Base-by-base conservation (phyloP, 2,888 invertebrate species). In the Drosophila mettleri region DNA sequence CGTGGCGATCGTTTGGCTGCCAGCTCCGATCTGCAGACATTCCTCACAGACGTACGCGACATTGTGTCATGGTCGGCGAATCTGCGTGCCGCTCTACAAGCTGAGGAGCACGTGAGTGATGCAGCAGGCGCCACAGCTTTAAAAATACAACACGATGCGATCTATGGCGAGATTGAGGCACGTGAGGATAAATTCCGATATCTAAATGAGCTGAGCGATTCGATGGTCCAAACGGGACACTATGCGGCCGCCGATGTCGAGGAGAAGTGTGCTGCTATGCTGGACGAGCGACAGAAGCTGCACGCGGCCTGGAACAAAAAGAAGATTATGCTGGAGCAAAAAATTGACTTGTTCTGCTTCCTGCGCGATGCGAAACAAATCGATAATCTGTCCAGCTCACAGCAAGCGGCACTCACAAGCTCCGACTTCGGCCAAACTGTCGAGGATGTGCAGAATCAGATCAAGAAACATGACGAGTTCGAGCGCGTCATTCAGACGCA, bases 391-490 rank as follows among this genome's bases (percentile, higher is more conserved):
- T 97, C 98, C 69, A 95, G 95, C 14, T 95, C 97, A 0, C 98
- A 99, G 92, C 98, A 98, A 90, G 96, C 96, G 0, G 94, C 96
- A 0, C 90, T 97, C 0, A 93, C 91, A 91, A 95, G 94, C 60
- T 94, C 94, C 0, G 96, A 96, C 80, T 95, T 95, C 66, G 95
- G 96, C 0, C 94, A 96, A 39, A 95, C 95, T 0, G 96, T 97
- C 0, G 98, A 98, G 88, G 97, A 97, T 90, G 98, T 99, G 0
- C 96, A 97, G 82, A 96, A 95, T 41, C 95, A 97, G 89, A 94
- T 97, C 27, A 98, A 97, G 93, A 98, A 98, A 89, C 98, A 99
- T 83, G 98, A 98, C 82, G 98, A 97, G 3, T 98, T 99, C 91
- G 98, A 98, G 91, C 98, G 98, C 87, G 93, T 98, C 0, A 94